Evolutionary conservation across 2,888 invertebrate genomes (phyloP), one percentile per base, ranked within the genome.

Genomic region (Microdon myrmicae): DNA sequence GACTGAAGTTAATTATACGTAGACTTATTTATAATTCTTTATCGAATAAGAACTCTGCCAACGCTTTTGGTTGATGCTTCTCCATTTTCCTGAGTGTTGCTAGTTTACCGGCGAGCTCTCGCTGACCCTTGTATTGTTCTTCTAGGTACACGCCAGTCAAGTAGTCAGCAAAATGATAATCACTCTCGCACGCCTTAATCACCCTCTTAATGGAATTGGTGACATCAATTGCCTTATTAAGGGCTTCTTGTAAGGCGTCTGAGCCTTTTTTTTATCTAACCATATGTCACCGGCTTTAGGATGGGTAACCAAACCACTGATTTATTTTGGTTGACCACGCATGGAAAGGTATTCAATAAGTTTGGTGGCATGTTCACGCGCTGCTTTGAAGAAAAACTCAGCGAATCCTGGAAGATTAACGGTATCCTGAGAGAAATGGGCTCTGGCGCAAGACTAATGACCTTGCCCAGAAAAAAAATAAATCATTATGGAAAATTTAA

Each of bases 371-470:
- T 96, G 96, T 53, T 90, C 87, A 39, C 94, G 85, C 79, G 93
- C 92, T 1, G 90, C 85, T 2, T 90, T 87, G 75, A 93, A 88
- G 83, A 95, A 95, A 71, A 91, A 80, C 70, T 94, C 89, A 3
- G 92, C 87, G 74, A 96, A 92, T 5, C 95, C 96, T 2, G 92
- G 93, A 51, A 93, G 85, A 80, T 92, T 93, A 31, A 90, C 81
- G 13, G 80, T 80, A 73, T 92, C 92, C 56, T 83, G 84, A 4
- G 90, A 86, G n/a, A n/a, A n/a, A n/a, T n/a, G n/a, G n/a, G n/a
- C n/a, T n/a, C n/a, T n/a, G n/a, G n/a, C n/a, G n/a, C n/a, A n/a
- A n/a, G n/a, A n/a, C n/a, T n/a, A n/a, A n/a, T n/a, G n/a, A n/a
- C n/a, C n/a, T n/a, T n/a, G n/a, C n/a, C n/a, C n/a, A n/a, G n/a